phyloP scores from a whole-genome alignment of 2,113 vertebrate genomes.

The Cyprinodon variegatus region DNA sequence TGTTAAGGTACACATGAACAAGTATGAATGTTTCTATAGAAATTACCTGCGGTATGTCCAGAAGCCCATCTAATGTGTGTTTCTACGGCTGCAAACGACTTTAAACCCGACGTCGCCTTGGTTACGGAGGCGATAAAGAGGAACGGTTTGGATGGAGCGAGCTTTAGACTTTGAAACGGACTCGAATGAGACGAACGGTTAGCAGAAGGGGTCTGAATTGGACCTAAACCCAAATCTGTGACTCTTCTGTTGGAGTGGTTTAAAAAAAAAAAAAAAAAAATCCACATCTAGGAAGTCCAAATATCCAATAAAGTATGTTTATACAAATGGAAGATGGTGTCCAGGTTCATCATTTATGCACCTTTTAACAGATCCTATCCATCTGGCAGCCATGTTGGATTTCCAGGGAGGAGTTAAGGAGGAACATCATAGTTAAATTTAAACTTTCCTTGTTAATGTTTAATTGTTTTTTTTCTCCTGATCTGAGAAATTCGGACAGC shows the following conservation, averaged over 20 bases:
- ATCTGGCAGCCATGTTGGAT: background rate
- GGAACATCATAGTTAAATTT: no score
- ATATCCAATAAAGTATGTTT: slow-evolving; percentile 7
- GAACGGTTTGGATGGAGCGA: background rate
- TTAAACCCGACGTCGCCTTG: background rate
- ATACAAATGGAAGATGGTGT: background rate
- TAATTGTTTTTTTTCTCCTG: no score
- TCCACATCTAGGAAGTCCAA: slow-evolving; percentile 5
- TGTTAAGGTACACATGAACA: background rate
- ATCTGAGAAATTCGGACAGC: background rate
- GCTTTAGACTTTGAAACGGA: background rate
- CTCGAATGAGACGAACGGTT: background rate
- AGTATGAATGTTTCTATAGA: background rate
- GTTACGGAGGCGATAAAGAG: background rate
- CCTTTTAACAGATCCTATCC: no score
- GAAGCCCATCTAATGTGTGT: background rate
- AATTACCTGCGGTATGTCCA: background rate
- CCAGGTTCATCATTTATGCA: no score
- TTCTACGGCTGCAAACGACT: background rate
- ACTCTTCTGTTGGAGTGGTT: background rate
- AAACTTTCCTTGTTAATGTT: no score
- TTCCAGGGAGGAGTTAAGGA: background rate
- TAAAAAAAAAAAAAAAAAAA: background rate
- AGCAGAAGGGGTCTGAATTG: background rate
- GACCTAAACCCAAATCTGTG: background rate